phyloP scores from a whole-genome alignment of 1,140 invertebrate species.

The Aethina tumida region DNA sequence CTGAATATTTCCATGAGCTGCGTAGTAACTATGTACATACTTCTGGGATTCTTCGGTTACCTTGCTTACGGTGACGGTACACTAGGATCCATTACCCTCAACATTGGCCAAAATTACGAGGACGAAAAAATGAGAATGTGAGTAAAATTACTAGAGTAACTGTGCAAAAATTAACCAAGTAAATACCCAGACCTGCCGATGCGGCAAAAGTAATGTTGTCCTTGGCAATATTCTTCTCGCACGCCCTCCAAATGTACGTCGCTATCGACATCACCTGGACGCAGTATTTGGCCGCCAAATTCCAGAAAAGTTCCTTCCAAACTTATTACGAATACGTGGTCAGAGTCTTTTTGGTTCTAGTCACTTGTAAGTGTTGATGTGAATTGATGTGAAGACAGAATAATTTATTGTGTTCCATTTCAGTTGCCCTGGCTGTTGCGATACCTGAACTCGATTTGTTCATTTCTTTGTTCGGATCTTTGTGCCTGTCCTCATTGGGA shows the following conservation, averaged over 20 bases:
- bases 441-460: conserved; percentile 78
- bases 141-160: conserved; percentile 25
- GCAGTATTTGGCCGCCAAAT: conserved; percentile 41
- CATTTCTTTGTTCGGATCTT: conserved; percentile 82
- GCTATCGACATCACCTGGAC: conserved; percentile 84
- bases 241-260: conserved; percentile 78
- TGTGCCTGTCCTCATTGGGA: conserved; percentile 74
- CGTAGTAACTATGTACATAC: conserved; percentile 60
- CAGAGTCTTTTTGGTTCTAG: conserved; percentile 54
- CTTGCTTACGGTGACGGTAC: conserved; percentile 56
- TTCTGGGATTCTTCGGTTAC: conserved; percentile 73
- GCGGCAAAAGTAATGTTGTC: conserved; percentile 67
- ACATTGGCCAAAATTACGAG: conserved; percentile 47
- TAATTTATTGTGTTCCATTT: conserved; percentile 12
- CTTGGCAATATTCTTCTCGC: conserved; percentile 72
- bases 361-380: conserved; percentile 63
- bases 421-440: conserved; percentile 66
- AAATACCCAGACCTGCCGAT: conserved; percentile 55
- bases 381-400: conserved; percentile 28
- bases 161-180: neutral
- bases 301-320: conserved; percentile 35
- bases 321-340: conserved; percentile 56
- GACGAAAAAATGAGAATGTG: conserved; percentile 53
- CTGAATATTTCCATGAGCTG: conserved; percentile 66
- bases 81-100: conserved; percentile 58